Evolutionary conservation across 2,888 invertebrate genomes (phyloP).

Genomic region (Neoascia interrupta): DNA sequence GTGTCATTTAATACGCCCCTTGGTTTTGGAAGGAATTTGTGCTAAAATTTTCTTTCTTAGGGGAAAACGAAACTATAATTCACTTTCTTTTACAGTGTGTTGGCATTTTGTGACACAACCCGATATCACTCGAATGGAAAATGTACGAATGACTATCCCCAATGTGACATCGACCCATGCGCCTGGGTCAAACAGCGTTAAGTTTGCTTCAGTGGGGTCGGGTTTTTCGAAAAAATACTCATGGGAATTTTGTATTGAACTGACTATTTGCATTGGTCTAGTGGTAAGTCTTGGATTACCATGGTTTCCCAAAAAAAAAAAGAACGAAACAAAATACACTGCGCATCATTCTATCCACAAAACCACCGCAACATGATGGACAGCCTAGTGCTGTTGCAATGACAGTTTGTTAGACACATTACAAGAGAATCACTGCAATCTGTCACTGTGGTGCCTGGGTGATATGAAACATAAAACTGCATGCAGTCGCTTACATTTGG

Average conservation of each 20-base stretch:
- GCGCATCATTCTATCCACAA: neutral
- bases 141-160: slow-evolving; percentile 5
- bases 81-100: slow-evolving; percentile 48
- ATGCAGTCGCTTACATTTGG: slow-evolving; percentile 21
- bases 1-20: slow-evolving; percentile 54
- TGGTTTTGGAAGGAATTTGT: slow-evolving; percentile 22
- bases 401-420: slow-evolving; percentile 38
- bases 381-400: slow-evolving; percentile 36
- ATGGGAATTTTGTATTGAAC: slow-evolving; percentile 27
- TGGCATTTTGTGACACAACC: neutral
- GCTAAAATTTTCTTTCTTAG: slow-evolving; percentile 4
- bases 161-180: slow-evolving; percentile 6
- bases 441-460: slow-evolving; percentile 6
- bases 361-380: slow-evolving; percentile 55
- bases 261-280: neutral
- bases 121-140: neutral
- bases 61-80: slow-evolving; percentile 18
- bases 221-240: slow-evolving; percentile 20
- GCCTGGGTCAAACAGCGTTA: slow-evolving; percentile 49
- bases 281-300: neutral
- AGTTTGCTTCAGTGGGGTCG: neutral
- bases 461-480: slow-evolving; percentile 60
- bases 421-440: slow-evolving; percentile 30
- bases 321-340: neutral
- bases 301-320: slow-evolving; percentile 24